Evolutionary conservation across 2,888 invertebrate genomes (phyloP), one percentile per base, ranked within the genome.

Genomic region (Pedicia rivosa): DNA sequence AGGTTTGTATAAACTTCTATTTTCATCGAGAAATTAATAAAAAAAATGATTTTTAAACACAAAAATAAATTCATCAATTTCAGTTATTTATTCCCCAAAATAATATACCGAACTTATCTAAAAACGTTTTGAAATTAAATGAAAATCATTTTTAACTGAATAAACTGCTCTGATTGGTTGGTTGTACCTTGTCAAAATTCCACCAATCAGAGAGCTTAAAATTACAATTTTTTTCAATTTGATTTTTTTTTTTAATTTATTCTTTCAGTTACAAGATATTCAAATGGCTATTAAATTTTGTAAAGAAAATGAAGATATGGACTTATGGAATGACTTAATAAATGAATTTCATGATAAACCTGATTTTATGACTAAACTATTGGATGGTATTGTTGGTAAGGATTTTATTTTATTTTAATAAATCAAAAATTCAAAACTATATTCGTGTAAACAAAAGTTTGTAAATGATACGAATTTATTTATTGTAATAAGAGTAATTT

Each of bases 281-380:
- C 76, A 87, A 50, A 80, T 86, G 64, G 97, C 97, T 0, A 91
- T 98, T 37, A 78, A 80, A 39, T 97, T 97, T 64, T 97, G 95
- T 57, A 91, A 91, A 57, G 91, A 95, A 53, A 90, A 94, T 52
- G 82, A 91, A 50, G 95, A 95, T 56, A 70, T 72, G 17, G 94
- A 95, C 53, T 62, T 97, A 15, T 97, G 97, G 97, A 73, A 75
- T 42, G 84, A 91, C 54, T 69, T 97, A 13, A 87, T 97, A 39
- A 72, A 78, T 47, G 78, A 82, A 54, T 86, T 91, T 1, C 67
- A 90, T 4, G 74, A 86, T 48, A 86, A 86, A 53, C 90, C 94
- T 9, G 75, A 83, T 44, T 70, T 69, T 45, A 67, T 73, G 29
- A 67, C 72, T 1, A 57, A 70, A 43, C 52, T 73, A 13, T 57